Evolutionary conservation across 1,140 invertebrate genomes (phyloP).

Genomic region (Achatina immaculata): DNA sequence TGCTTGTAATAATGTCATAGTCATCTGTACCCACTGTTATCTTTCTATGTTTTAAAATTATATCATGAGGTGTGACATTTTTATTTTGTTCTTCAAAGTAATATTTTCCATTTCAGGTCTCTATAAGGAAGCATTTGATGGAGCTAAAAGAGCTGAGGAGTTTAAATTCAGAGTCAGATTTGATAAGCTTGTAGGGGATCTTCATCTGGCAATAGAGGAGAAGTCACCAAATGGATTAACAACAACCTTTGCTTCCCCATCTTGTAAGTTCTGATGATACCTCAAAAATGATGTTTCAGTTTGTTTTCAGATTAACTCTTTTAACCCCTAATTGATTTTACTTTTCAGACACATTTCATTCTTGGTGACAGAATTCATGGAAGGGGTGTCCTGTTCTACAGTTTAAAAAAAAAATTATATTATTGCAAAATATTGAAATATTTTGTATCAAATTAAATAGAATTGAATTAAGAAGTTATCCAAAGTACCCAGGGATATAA

Average conservation of each 20-base stretch:
- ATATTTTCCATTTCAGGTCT: slow-evolving; percentile 53
- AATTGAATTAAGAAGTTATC: no score
- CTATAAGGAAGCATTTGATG: slow-evolving; percentile 63
- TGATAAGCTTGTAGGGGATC: slow-evolving; percentile 52
- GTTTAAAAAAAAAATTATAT: no score
- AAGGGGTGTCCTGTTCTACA: no score
- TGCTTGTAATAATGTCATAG: no score
- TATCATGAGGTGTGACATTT: not conserved
- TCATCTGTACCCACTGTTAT: no score
- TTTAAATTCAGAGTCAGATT: slow-evolving; percentile 62
- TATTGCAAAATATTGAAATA: no score
- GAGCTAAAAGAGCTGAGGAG: slow-evolving; percentile 59
- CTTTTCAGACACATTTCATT: no score
- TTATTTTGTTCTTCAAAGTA: not conserved
- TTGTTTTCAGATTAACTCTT: not conserved
- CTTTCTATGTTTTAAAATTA: no score
- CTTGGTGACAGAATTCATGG: no score
- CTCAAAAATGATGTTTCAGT: not conserved
- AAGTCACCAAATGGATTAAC: slow-evolving; percentile 51
- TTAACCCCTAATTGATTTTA: no score
- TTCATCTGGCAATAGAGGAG: slow-evolving; percentile 57
- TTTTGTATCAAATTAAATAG: no score
- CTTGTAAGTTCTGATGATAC: slow-evolving; percentile 64
- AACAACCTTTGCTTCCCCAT: slow-evolving; percentile 50
- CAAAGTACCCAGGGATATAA: no score